Evolutionary conservation across 2,888 invertebrate genomes (phyloP).

Genomic region (Boloria euphrosyne): DNA sequence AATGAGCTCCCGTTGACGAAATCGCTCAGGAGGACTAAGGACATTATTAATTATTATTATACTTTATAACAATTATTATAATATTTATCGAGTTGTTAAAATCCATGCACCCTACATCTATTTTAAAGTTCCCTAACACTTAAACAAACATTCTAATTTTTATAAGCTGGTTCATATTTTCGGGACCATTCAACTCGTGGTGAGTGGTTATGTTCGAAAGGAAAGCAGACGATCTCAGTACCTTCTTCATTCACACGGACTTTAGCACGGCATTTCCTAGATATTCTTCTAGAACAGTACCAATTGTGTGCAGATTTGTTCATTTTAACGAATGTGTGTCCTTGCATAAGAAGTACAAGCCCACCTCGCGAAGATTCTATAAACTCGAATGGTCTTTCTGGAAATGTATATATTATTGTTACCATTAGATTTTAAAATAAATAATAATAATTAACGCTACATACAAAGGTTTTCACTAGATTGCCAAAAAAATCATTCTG

Average conservation of each 20-base stretch:
- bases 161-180: background rate
- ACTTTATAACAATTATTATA: too few species aligned
- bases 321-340: slow-evolving; percentile 42
- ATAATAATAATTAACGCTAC: background rate
- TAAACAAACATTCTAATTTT: background rate
- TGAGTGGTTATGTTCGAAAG: slow-evolving; percentile 45
- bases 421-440: background rate
- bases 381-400: slow-evolving; percentile 36
- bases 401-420: slow-evolving; percentile 22
- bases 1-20: too few species aligned
- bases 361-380: slow-evolving; percentile 31
- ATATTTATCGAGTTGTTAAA: too few species aligned
- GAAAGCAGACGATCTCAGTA: slow-evolving; percentile 23
- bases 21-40: too few species aligned
- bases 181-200: slow-evolving; percentile 25
- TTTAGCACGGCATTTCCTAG: slow-evolving; percentile 40
- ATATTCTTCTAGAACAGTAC: slow-evolving; percentile 46
- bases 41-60: too few species aligned
- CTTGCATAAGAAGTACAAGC: slow-evolving; percentile 35
- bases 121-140: background rate
- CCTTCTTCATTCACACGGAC: slow-evolving; percentile 31
- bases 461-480: too few species aligned
- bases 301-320: slow-evolving; percentile 39
- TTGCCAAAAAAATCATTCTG: too few species aligned
- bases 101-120: background rate